Conservation (phyloP, 2,113 vertebrate genomes). For the Oriolus oriolus region DNA sequence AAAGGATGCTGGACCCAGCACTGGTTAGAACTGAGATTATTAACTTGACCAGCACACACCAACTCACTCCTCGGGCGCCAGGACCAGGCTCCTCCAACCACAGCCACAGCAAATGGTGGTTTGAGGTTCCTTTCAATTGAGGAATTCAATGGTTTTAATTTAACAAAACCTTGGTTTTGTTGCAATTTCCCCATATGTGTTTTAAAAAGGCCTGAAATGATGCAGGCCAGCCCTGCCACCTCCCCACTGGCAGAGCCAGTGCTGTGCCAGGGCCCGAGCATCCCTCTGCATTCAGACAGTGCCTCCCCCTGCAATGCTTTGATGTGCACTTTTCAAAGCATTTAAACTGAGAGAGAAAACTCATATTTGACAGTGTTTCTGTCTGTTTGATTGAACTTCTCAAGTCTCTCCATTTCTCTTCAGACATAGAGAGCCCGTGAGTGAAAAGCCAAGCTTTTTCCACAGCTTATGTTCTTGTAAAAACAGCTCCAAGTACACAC, state of each 20-base stretch:
- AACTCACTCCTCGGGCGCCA: not conserved
- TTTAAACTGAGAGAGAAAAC: not conserved
- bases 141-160: not conserved
- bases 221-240: not conserved
- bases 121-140: not conserved
- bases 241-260: not conserved
- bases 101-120: not conserved
- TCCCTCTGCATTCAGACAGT: not conserved
- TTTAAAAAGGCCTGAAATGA: not conserved
- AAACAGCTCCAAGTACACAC: conserved; percentile 69
- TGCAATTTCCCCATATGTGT: not conserved
- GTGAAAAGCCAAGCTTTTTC: conserved; percentile 56
- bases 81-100: not conserved
- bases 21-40: not conserved
- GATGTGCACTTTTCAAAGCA: not conserved
- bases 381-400: conserved; percentile 38
- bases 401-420: conserved; percentile 3
- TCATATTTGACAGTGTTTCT: not conserved
- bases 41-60: not conserved
- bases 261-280: not conserved
- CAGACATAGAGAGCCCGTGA: not conserved
- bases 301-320: not conserved
- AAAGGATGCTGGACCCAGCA: not conserved
- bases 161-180: not conserved
- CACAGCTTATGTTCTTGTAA: conserved; percentile 69